Evolutionary conservation across 2,888 invertebrate genomes (phyloP).

Genomic region (Tachystola acroxantha): DNA sequence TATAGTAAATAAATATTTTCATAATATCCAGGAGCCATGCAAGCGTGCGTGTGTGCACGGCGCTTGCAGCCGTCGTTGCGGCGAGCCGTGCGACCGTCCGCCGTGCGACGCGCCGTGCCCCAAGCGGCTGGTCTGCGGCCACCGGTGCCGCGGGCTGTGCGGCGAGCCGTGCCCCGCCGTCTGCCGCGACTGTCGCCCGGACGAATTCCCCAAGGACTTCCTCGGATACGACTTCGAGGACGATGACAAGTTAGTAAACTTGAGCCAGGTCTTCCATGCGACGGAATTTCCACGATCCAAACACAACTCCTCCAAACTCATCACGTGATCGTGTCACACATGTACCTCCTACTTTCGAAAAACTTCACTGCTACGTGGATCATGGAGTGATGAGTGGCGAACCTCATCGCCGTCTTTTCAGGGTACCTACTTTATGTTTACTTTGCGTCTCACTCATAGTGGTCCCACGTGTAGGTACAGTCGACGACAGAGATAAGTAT

Average conservation of each 20-base stretch:
- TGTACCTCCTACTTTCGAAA: neutral
- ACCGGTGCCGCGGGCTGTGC: conserved; percentile 84
- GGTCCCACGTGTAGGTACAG: too few relatives aligned
- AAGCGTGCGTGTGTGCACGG: conserved; percentile 64
- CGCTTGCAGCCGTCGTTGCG: conserved; percentile 62
- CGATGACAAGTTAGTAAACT: conserved; percentile 58
- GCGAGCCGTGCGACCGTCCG: conserved; percentile 54
- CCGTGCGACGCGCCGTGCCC: conserved; percentile 64
- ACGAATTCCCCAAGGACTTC: conserved; percentile 58
- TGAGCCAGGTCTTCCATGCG: neutral
- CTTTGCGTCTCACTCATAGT: too few relatives aligned
- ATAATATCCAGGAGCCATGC: conserved; percentile 49
- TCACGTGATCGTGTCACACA: neutral
- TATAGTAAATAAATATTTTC: too few relatives aligned
- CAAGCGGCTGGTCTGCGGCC: conserved; percentile 66
- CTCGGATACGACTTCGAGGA: conserved; percentile 58
- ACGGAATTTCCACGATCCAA: neutral
- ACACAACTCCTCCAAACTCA: too few relatives aligned
- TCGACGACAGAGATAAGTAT: too few relatives aligned
- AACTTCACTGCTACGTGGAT: too few relatives aligned
- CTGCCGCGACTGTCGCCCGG: conserved; percentile 78
- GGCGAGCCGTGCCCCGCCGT: conserved; percentile 82
- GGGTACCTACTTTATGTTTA: too few relatives aligned
- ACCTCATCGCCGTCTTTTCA: too few relatives aligned
- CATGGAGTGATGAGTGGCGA: too few relatives aligned